Conservation (phyloP, 2,888 invertebrate genomes). For the Epirrita christyi region DNA sequence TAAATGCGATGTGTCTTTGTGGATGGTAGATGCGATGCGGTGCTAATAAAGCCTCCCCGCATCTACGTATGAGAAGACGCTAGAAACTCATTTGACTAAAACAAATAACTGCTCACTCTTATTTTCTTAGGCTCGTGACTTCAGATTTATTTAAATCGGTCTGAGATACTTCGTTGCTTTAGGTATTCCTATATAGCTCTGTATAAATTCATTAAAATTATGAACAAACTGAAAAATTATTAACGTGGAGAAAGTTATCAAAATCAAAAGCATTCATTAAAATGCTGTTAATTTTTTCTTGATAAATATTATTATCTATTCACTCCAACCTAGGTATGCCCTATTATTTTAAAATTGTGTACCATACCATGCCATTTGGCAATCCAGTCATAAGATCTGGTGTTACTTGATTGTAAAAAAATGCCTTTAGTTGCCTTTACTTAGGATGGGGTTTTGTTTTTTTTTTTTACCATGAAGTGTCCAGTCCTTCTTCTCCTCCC, state of each 20-base stretch:
- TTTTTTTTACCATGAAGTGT: no score
- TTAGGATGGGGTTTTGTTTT: no score
- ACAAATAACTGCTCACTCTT: constrained; percentile 72
- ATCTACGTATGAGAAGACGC: constrained; percentile 68
- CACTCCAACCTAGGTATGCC: no score
- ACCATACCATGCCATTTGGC: no score
- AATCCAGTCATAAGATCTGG: no score
- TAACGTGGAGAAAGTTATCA: not conserved
- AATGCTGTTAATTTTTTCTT: no score
- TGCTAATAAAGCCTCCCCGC: constrained; percentile 74
- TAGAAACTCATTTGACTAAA: constrained; percentile 81
- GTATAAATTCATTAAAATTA: constrained; percentile 31
- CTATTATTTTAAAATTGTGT: no score
- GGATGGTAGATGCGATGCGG: constrained; percentile 52
- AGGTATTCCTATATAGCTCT: constrained; percentile 52
- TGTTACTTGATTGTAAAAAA: no score
- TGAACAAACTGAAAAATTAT: not conserved
- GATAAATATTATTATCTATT: no score
- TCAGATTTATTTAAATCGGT: constrained; percentile 35
- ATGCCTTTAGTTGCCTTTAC: no score
- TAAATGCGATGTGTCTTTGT: constrained; percentile 75
- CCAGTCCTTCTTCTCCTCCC: no score
- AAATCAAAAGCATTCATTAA: no score
- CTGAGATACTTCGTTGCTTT: constrained; percentile 49
- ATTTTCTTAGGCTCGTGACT: constrained; percentile 64